Evolutionary conservation across 2,113 vertebrate species (phyloP).

Genomic region (Hypocryptadius cinnamomeus): DNA sequence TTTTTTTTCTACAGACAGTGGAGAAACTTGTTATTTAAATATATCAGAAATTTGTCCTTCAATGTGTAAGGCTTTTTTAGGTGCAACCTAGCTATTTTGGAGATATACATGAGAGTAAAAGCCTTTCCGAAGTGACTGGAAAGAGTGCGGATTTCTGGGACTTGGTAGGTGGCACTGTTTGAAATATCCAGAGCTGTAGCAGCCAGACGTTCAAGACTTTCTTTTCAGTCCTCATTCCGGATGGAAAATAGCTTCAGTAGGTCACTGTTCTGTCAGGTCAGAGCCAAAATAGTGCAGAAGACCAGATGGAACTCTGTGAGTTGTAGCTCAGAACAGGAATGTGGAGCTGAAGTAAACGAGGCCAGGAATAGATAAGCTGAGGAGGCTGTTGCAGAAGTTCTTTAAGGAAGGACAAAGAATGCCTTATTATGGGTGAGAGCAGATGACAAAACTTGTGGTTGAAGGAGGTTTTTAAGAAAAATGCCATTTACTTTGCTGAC

Average conservation of each 20-base stretch:
- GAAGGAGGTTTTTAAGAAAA: neutral
- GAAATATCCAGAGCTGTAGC: neutral
- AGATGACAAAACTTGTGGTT: neutral
- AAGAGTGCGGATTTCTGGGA: neutral
- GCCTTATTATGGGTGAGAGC: neutral
- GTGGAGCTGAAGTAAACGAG: neutral
- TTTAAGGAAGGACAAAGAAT: neutral
- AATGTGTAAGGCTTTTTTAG: neutral
- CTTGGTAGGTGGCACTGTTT: slow-evolving; percentile 41
- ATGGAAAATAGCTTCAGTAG: neutral
- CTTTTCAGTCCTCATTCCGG: neutral
- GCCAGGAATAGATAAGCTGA: neutral
- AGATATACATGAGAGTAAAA: neutral
- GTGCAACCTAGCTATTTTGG: neutral
- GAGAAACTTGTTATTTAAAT: neutral
- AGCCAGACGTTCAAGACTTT: neutral
- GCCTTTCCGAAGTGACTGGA: neutral
- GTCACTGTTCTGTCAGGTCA: neutral
- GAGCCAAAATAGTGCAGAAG: neutral
- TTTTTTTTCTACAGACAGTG: neutral
- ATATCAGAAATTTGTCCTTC: neutral
- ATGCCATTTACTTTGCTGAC: neutral
- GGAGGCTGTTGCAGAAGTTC: neutral
- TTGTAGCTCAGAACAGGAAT: neutral
- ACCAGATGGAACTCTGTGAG: neutral